phyloP scores from a whole-genome alignment of 2,113 vertebrate species.

The Chamaetylas fuelleborni region DNA sequence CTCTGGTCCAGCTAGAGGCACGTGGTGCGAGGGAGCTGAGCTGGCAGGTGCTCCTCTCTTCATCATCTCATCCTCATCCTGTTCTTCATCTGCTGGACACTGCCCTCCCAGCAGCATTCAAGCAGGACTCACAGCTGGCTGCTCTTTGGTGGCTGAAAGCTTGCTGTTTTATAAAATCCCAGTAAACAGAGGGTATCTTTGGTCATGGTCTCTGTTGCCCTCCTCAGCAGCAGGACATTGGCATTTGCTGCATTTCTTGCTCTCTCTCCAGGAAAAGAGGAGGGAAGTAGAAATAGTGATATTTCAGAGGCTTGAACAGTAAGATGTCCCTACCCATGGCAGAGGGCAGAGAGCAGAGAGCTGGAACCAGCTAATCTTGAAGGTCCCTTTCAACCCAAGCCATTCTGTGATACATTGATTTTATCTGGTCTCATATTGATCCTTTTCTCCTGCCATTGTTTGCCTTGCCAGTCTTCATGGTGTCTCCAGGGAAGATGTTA shows the following conservation, averaged over 20 bases:
- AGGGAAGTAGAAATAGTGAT: neutral
- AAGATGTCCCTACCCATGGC: neutral
- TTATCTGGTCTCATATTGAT: neutral
- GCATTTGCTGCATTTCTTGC: neutral
- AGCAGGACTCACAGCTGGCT: neutral
- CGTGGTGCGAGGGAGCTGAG: accelerated
- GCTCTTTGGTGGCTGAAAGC: neutral
- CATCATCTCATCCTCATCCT: neutral
- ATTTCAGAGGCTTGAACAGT: neutral
- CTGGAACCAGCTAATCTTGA: neutral
- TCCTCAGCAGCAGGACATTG: neutral
- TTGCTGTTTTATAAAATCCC: neutral
- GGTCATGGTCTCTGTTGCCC: neutral
- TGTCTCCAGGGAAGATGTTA: neutral
- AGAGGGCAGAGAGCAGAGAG: too few relatives aligned
- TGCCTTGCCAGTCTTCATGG: neutral
- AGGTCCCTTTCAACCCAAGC: neutral
- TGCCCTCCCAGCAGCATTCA: neutral
- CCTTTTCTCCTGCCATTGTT: neutral
- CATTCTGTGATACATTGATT: neutral
- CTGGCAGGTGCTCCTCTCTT: neutral
- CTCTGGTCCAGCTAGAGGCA: neutral
- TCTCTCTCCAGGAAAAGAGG: neutral
- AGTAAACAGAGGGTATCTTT: neutral
- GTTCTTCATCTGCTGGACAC: neutral